Percentiles rank a stretch among this genome's conserved stretches.
Evolutionary conservation across 2,113 vertebrate genomes (phyloP).

Genomic region (Furnarius figulus): DNA sequence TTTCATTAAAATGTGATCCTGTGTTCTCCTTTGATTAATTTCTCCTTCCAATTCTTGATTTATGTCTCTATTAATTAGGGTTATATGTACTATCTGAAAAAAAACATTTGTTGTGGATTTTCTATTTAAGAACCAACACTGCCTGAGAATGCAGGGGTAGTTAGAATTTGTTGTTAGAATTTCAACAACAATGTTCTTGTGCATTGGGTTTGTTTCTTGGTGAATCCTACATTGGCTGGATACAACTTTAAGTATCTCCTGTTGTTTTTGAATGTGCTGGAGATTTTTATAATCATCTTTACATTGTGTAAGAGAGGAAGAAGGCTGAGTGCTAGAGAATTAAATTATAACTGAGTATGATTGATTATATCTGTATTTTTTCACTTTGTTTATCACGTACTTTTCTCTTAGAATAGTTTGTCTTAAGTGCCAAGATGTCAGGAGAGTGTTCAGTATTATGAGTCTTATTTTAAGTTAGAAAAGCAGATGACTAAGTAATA

Average conservation of each 20-base stretch:
- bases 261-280: neutral
- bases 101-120: neutral
- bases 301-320: fast-evolving
- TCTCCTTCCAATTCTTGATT: neutral
- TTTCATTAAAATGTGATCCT: neutral
- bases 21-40: neutral
- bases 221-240: neutral
- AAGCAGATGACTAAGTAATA: neutral
- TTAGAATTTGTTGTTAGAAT: neutral
- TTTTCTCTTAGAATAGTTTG: neutral
- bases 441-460: neutral
- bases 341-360: neutral
- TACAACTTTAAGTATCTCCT: neutral
- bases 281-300: neutral
- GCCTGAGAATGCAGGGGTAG: neutral
- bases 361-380: neutral
- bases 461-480: neutral
- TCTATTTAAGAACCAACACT: neutral
- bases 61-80: neutral
- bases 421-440: neutral
- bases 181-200: neutral
- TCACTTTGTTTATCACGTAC: neutral
- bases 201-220: neutral
- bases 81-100: neutral
- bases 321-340: neutral